A percentile compares a stretch with the other conserved stretches of the same genome.
phyloP scores from a whole-genome alignment of 2,888 invertebrate species.

The Polietes domitor region DNA sequence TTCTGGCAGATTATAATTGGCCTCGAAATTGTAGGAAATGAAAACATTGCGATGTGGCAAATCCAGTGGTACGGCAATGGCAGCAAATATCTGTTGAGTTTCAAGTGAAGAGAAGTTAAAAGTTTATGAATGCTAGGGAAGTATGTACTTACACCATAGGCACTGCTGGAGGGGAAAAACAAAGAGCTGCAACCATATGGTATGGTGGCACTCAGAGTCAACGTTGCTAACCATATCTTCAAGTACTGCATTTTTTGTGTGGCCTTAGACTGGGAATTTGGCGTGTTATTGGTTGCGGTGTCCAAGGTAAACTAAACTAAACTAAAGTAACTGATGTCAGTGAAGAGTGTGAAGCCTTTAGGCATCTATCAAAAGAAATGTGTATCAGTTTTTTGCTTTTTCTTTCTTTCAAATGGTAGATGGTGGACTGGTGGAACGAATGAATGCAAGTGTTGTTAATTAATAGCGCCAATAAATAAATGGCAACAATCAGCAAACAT shows the following conservation, averaged over 20 bases:
- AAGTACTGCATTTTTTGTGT: conserved; percentile 35
- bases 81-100: conserved; percentile 86
- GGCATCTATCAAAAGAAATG: conserved; percentile 50
- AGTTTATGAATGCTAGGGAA: background rate
- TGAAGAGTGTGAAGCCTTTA: conserved; percentile 55
- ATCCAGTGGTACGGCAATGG: conserved; percentile 87
- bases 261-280: background rate
- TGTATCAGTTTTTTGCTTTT: conserved; percentile 45
- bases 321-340: conserved; percentile 43
- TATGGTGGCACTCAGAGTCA: no score
- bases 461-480: conserved; percentile 61
- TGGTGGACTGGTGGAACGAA: background rate
- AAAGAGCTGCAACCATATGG: conserved; percentile 56
- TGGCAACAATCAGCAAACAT: background rate
- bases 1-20: conserved; percentile 84
- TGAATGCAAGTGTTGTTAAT: conserved; percentile 68
- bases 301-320: conserved; percentile 49
- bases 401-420: background rate
- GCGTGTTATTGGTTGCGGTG: conserved; percentile 40
- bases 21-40: conserved; percentile 88
- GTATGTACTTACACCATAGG: conserved; percentile 76
- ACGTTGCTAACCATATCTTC: background rate
- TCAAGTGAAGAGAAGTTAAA: conserved; percentile 1
- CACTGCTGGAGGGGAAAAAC: conserved; percentile 76
- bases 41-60: conserved; percentile 87